phyloP scores from a whole-genome alignment of 2,888 invertebrate species.

The Lasioglossum lativentre region DNA sequence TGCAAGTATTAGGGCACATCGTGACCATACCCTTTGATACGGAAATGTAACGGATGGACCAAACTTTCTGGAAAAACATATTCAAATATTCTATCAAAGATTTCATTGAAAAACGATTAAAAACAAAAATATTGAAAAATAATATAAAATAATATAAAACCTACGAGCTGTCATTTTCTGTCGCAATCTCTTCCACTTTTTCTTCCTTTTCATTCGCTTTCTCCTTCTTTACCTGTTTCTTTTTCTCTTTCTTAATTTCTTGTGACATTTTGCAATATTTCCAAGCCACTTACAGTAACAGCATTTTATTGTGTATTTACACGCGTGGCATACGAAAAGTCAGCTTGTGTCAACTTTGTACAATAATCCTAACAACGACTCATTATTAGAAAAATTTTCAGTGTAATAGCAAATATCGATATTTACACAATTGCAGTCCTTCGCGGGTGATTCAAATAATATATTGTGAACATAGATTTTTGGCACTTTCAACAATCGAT shows the following conservation, averaged over 20 bases:
- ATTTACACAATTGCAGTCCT: background rate
- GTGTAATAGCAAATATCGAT: background rate
- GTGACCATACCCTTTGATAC: slow-evolving; percentile 85
- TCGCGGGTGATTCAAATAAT: slow-evolving; percentile 1
- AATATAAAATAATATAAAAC: slow-evolving; percentile 25
- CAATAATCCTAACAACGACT: background rate
- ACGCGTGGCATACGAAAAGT: background rate
- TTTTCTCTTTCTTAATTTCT: slow-evolving; percentile 66
- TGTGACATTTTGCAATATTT: slow-evolving; percentile 72
- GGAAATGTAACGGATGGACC: slow-evolving; percentile 84
- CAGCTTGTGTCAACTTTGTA: background rate
- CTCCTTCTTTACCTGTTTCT: slow-evolving; percentile 57
- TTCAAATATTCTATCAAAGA: background rate
- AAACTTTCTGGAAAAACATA: slow-evolving; percentile 80
- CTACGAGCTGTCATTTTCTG: slow-evolving; percentile 48
- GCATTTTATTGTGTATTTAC: background rate
- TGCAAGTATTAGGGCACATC: slow-evolving; percentile 83
- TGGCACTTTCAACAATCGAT: background rate
- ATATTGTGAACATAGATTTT: background rate
- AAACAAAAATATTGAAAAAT: too few relatives aligned
- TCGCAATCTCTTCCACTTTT: slow-evolving; percentile 36
- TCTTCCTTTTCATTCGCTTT: slow-evolving; percentile 50
- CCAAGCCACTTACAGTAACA: background rate
- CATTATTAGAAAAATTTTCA: background rate
- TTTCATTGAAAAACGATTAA: background rate